Evolutionary conservation across 2,113 vertebrate genomes (phyloP), one percentile per base, ranked within the genome.

Genomic region (Halcyon malimbica): DNA sequence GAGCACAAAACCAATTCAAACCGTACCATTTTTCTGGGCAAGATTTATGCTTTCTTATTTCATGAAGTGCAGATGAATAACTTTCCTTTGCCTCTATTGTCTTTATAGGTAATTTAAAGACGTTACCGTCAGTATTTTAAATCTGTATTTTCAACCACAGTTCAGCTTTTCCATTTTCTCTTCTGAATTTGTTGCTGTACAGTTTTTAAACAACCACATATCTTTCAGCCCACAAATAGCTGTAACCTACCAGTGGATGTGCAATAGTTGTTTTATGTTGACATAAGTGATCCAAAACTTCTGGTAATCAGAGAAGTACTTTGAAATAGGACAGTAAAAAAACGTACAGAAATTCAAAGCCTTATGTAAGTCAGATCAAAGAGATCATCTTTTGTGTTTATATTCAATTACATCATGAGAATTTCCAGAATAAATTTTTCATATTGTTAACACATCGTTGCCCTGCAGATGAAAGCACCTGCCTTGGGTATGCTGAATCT

Each of bases 381-480:
- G 44, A 62, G 56, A 87, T 74, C 48, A 54, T 59, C 87, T 41
- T 84, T 16, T 71, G 71, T 74, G 64, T 74, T 90, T 94, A 74
- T 44, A 70, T 48, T 68, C 51, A 64, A 69, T 88, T 86, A 86
- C 1, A 0, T 69, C 82, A 93, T 13, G 24, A 53, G 48, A 92
- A 81, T 39, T 41, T 57, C 69, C 60, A 88, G 37, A 62, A 93
- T 53, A 53, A 28, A 50, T 64, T 90, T 89, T 83, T 74, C 1
- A 6, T 71, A 56, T 60, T 79, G 59, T 83, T 96, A 94, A 90
- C 83, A 89, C 80, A 24, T 65, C 4, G 1, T 16, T 84, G 86
- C 75, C 83, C 92, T 83, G 86, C 69, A 94, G 86, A 96, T 93
- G 80, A 92, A 94, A 96, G 94, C 77, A 89, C 76, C 86, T 93